These are phyloP conservation scores for Lepidocyrtinus sp. DNA, from an alignment of 2,888 invertebrate genomes.

Conservation along the genomic window DNA sequence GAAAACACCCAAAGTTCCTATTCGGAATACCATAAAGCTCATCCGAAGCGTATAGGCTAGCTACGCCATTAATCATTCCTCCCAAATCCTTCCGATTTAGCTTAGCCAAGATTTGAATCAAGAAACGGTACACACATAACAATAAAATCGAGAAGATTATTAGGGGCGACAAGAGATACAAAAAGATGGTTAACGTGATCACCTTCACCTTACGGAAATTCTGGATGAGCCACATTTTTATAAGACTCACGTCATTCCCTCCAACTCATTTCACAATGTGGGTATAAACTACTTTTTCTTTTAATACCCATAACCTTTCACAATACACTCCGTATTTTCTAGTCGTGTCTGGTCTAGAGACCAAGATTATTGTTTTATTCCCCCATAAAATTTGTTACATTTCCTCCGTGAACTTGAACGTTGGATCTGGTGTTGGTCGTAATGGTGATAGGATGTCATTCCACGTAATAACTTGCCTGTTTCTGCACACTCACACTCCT, in stretches of 20 bases:
- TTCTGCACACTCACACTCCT: no score
- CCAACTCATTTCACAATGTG: neutral
- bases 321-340: no score
- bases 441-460: no score
- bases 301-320: constrained; percentile 49
- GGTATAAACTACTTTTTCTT: neutral
- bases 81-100: constrained; percentile 52
- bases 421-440: no score
- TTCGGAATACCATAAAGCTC: constrained; percentile 62
- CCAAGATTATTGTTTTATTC: no score
- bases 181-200: constrained; percentile 49
- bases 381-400: no score
- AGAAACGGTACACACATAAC: constrained; percentile 39
- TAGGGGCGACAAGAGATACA: constrained; percentile 55
- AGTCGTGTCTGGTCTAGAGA: no score
- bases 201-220: constrained; percentile 58
- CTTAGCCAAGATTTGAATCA: constrained; percentile 48
- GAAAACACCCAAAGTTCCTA: constrained; percentile 48
- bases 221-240: constrained; percentile 57
- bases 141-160: constrained; percentile 41
- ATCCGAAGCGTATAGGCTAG: constrained; percentile 56
- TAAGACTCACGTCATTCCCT: constrained; percentile 19
- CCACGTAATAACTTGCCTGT: no score
- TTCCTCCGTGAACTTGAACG: no score
- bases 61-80: constrained; percentile 40